These are phyloP conservation scores for Furcifer pardalis DNA, from an alignment of 2,797 vertebrate species.

Conservation along the genomic window DNA sequence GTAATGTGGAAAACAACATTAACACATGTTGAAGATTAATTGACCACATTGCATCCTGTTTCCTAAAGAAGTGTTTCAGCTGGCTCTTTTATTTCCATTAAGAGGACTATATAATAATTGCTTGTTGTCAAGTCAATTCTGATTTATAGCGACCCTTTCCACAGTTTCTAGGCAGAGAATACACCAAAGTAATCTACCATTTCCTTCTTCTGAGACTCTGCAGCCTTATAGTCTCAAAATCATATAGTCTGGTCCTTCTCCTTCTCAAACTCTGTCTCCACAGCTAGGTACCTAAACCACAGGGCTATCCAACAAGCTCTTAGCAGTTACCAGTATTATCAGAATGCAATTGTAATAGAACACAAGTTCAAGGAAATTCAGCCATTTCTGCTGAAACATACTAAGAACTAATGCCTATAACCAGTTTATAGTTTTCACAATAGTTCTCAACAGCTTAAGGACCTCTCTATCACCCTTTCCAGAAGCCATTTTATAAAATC, in stretches of 20 bases:
- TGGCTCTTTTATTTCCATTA: not conserved
- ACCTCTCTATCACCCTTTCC: not conserved
- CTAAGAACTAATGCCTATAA: not conserved
- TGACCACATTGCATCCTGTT: not conserved
- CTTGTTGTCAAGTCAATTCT: no score
- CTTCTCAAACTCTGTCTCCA: no score
- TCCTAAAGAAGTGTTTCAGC: not conserved
- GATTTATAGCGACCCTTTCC: no score
- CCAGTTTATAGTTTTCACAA: not conserved
- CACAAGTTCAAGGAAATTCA: not conserved
- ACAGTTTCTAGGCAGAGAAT: no score
- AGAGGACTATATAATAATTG: no score
- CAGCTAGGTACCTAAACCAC: no score
- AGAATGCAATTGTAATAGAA: not conserved
- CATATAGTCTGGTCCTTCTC: no score
- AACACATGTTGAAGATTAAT: not conserved
- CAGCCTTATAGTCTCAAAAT: no score
- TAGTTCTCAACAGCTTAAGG: not conserved
- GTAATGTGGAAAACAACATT: not conserved
- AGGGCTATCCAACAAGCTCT: no score
- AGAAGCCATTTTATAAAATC: slow-evolving; percentile 7
- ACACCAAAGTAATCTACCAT: no score
- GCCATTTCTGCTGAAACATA: slow-evolving; percentile 1
- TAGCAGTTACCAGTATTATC: no score
- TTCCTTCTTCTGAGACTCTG: no score